Conservation (phyloP, 2,113 vertebrate species). For the Labeo catla region DNA sequence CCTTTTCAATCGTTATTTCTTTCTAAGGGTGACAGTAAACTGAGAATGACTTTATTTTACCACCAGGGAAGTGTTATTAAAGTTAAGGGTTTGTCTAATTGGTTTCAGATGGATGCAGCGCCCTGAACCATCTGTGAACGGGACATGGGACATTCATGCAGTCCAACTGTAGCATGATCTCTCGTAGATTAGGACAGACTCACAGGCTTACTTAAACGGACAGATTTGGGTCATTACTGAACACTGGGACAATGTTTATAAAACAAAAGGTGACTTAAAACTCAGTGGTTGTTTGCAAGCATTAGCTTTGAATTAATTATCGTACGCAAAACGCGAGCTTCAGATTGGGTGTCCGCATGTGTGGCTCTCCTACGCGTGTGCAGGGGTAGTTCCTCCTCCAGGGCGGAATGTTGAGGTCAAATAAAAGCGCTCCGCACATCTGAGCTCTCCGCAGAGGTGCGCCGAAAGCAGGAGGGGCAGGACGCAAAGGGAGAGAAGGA, state of each 20-base stretch:
- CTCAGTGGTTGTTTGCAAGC: not conserved
- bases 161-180: constrained; percentile 26
- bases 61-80: constrained; percentile 31
- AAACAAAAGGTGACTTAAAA: not conserved
- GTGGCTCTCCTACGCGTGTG: not conserved
- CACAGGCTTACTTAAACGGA: not conserved
- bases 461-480: constrained; percentile 18
- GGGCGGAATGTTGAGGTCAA: constrained; percentile 46
- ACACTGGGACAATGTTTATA: not conserved
- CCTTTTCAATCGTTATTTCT: not conserved
- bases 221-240: not conserved
- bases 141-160: not conserved
- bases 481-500: constrained; percentile 13
- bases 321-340: not conserved
- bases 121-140: constrained; percentile 19
- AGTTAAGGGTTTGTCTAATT: constrained; percentile 46
- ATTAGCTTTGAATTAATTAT: not conserved
- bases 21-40: constrained; percentile 16
- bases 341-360: not conserved
- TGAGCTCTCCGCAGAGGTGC: constrained; percentile 47
- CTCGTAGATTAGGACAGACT: constrained; percentile 1
- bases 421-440: constrained; percentile 53
- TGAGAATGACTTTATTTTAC: constrained; percentile 42
- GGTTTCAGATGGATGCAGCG: constrained; percentile 45
- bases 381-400: constrained; percentile 53